A percentile compares a stretch with the other conserved stretches of the same genome.
phyloP scores from a whole-genome alignment of 2,113 vertebrate species.

The Ammodytes marinus region DNA sequence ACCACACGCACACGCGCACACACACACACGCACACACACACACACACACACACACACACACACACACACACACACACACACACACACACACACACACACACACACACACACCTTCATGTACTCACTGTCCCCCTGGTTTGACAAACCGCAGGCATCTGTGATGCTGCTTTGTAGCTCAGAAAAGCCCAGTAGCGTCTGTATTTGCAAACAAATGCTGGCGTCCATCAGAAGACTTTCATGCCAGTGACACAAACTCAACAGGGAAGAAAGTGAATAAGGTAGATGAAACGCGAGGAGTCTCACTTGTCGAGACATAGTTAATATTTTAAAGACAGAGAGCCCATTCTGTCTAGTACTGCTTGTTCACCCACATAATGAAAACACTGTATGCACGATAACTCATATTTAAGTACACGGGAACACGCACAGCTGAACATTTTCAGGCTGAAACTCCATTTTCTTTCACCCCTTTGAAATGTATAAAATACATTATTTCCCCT shows the following conservation, averaged over 20 bases:
- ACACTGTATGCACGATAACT: constrained; percentile 31
- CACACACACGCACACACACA: constrained; percentile 20
- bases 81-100: constrained; percentile 14
- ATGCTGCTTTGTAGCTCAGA: constrained; percentile 15
- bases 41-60: neutral
- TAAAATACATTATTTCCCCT: constrained; percentile 19
- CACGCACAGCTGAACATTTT: constrained; percentile 31
- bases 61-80: neutral
- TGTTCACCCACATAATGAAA: constrained; percentile 33
- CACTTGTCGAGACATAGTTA: constrained; percentile 46
- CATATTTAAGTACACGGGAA: constrained; percentile 5
- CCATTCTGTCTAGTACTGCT: constrained; percentile 21
- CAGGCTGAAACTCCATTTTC: constrained; percentile 24
- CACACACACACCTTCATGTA: neutral
- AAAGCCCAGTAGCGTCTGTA: neutral
- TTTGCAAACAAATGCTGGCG: constrained; percentile 14
- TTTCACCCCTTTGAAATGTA: constrained; percentile 45
- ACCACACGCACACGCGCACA: neutral
- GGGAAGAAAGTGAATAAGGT: constrained; percentile 27
- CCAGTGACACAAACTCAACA: constrained; percentile 28
- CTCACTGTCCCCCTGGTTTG: neutral
- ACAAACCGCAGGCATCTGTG: neutral
- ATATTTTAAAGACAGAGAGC: constrained; percentile 57
- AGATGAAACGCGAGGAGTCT: constrained; percentile 51
- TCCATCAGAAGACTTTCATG: constrained; percentile 19